These are phyloP conservation scores for Oncorhynchus nerka DNA, from an alignment of 2,113 vertebrate species.

Conservation along the genomic window DNA sequence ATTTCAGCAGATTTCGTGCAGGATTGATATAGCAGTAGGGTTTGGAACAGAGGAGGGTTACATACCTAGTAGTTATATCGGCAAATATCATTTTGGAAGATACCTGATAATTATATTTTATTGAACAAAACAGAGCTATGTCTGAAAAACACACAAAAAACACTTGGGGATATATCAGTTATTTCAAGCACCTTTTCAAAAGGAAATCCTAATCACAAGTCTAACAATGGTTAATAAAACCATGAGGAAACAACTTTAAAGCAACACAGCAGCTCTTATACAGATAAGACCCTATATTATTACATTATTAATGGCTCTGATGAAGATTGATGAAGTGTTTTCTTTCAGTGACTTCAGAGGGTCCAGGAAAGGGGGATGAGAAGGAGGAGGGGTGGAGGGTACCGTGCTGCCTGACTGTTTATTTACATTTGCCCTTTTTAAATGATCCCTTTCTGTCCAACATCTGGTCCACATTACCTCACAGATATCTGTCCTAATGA, in stretches of 20 bases:
- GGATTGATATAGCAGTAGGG: too few relatives aligned
- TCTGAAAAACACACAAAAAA: too few relatives aligned
- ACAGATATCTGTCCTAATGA: constrained; percentile 74
- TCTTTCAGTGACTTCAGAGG: constrained; percentile 73
- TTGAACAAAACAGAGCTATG: too few relatives aligned
- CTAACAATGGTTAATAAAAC: neutral
- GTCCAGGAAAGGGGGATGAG: constrained; percentile 41
- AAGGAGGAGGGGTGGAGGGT: constrained; percentile 2
- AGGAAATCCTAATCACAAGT: neutral
- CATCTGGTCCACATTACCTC: constrained; percentile 78
- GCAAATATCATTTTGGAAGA: too few relatives aligned
- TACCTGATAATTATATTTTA: too few relatives aligned
- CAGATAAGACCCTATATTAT: constrained; percentile 52
- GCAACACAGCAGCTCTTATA: constrained; percentile 17
- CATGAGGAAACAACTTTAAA: neutral
- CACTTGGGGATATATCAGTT: too few relatives aligned
- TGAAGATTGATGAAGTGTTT: constrained; percentile 80
- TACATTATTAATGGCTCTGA: constrained; percentile 63
- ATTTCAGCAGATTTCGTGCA: too few relatives aligned
- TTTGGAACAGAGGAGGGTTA: too few relatives aligned
- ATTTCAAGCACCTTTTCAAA: too few relatives aligned
- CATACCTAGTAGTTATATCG: too few relatives aligned
- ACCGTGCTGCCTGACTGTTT: constrained; percentile 65
- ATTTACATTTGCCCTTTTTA: constrained; percentile 79
- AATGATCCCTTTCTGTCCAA: constrained; percentile 76